These are phyloP conservation scores for Labeo rohita DNA, from an alignment of 2,113 vertebrate genomes.

Conservation along the genomic window DNA sequence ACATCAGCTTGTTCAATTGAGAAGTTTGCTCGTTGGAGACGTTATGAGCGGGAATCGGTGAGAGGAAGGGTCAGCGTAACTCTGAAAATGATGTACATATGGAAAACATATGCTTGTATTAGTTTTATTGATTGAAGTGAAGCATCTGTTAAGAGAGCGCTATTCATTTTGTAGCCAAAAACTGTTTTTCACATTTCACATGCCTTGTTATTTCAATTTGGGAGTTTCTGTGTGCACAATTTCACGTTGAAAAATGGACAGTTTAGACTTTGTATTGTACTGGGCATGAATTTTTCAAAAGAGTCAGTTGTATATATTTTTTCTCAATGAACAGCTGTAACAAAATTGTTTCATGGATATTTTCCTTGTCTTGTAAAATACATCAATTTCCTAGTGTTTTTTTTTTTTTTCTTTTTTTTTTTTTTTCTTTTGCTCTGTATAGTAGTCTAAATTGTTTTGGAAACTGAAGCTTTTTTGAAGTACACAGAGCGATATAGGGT, in stretches of 20 bases:
- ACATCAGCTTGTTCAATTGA: not conserved
- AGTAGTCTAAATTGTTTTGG: constrained; percentile 91
- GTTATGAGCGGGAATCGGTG: not conserved
- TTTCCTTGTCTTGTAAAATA: constrained; percentile 99
- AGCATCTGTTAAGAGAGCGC: constrained; percentile 49
- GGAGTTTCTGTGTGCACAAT: constrained; percentile 91
- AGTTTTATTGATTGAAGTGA: constrained; percentile 39
- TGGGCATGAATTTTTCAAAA: constrained; percentile 99
- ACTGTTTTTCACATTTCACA: constrained; percentile 85
- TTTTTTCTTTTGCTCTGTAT: constrained; percentile 85
- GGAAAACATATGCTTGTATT: constrained; percentile 29
- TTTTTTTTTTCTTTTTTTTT: constrained; percentile 86
- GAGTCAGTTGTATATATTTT: constrained; percentile 99
- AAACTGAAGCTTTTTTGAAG: constrained; percentile 91
- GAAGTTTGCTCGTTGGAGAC: not conserved
- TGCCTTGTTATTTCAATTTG: constrained; percentile 83
- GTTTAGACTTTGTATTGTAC: constrained; percentile 94
- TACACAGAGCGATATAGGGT: constrained; percentile 99
- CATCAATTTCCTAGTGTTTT: constrained; percentile 91
- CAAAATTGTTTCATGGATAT: constrained; percentile 99
- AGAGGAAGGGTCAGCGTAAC: not conserved
- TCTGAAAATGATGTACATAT: constrained; percentile 39
- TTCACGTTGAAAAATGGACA: constrained; percentile 86
- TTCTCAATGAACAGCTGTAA: constrained; percentile 99
- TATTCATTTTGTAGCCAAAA: constrained; percentile 74